Evolutionary conservation across 2,797 vertebrate species (phyloP), one percentile per base, ranked within the genome.

Genomic region (Pangasius krempfi): DNA sequence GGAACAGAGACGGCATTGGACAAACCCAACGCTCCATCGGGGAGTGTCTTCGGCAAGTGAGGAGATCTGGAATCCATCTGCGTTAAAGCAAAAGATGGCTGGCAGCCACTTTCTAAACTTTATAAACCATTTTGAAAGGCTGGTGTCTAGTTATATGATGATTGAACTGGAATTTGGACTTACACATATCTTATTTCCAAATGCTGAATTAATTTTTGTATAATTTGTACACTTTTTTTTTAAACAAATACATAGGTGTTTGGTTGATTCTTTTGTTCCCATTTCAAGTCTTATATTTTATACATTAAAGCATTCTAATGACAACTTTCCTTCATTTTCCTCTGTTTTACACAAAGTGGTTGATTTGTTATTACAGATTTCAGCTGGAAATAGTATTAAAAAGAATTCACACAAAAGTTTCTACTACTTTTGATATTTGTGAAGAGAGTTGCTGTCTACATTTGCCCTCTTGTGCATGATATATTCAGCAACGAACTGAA

Each of bases 1-100:
- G 98, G 98, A 25, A 88, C 90, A 0, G 98, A 99, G 94, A 99
- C 98, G 0, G 97, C 93, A 54, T 95, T 99, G 73, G 95, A 96
- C 50, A 97, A 97, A 68, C 95, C 97, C 0, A 95, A 94, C 90
- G 90, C 93, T 66, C 96, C 97, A 0, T 93, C 96, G 88, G 97
- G 96, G 93, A 98, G 97, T 0, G 95, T 98, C 88, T 98, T 98
- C 91, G 95, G 96, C 92, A 96, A 96, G 75, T 96, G 70, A 89
- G 22, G 25, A 54, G 5, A 56, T 87, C 44, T 87, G 7, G 40
- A 33, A 72, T 5, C 0, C 12, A 76, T 33, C 52, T 8, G 37
- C 44, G 76, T 22, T 22, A 72, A 30, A 40, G 10, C 56, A 0
- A 80, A n/a, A 47, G 27, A 66, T 56, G 79, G n/a, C 18, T 78